Base-by-base conservation (phyloP, 2,888 invertebrate genomes). In the Galerucella nymphaeae region DNA sequence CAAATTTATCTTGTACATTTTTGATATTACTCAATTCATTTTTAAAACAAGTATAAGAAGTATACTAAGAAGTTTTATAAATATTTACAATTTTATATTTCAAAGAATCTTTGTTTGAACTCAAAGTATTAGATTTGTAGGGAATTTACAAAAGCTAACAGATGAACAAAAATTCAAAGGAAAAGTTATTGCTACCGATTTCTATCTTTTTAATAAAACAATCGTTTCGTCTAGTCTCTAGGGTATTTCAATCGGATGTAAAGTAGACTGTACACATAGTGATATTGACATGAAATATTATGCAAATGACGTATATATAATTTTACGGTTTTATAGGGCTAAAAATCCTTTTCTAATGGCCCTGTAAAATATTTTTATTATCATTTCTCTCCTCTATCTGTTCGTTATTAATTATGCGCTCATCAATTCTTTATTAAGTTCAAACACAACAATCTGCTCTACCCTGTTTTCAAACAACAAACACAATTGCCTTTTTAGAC, bases 401-500 rank as follows among this genome's bases (percentile, higher is more conserved):
- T 50, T 50, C 50, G 8, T 50, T 50, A 50, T 50, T 45, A 45
- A 45, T 50, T 50, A 50, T 14, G n/a, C 50, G n/a, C 50, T 50
- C 50, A 50, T 50, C 50, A 50, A 14, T 50, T 50, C n/a, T 50
- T 50, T 50, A 50, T 50, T 50, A n/a, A 50, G n/a, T 50, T 50
- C n/a, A 50, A 50, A 50, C n/a, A 50, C 50, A 50, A 50, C 50
- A 50, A 50, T 50, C 50, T 14, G 50, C 14, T n/a, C 14, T 50
- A n/a, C n/a, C 50, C 50, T 14, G 23, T 58, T 58, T 58, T 58
- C 58, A 58, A 6, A 14, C n/a, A 58, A 20, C 58, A 58, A 18
- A 14, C 58, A 65, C 65, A 65, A 65, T 65, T 65, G 65, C 55
- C 64, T 65, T 65, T 65, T 55, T 63, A n/a, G 65, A 65, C 65